phyloP scores from a whole-genome alignment of 2,888 invertebrate species.

The Dryococelus australis region DNA sequence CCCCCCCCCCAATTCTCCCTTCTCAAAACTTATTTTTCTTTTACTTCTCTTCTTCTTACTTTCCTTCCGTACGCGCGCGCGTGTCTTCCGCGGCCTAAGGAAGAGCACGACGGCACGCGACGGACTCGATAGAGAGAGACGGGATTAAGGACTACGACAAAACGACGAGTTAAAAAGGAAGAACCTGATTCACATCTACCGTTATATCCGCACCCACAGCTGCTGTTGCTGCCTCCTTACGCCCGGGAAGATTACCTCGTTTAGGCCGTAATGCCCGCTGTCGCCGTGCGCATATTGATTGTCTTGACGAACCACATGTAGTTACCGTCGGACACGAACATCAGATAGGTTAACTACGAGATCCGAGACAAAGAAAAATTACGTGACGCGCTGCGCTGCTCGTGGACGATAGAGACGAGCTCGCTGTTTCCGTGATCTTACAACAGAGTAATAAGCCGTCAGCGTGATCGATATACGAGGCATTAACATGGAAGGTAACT shows the following conservation, averaged over 20 bases:
- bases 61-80: not conserved
- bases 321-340: not conserved
- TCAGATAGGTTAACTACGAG: not conserved
- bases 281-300: constrained; percentile 8
- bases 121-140: not conserved
- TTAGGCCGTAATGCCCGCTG: constrained; percentile 16
- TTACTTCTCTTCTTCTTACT: not conserved
- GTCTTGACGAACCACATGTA: not conserved
- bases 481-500: too few relatives aligned
- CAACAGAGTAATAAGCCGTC: not conserved
- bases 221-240: not conserved
- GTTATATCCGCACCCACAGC: not conserved
- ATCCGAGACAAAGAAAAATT: not conserved
- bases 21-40: not conserved
- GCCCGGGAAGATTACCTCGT: not conserved
- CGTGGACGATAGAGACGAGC: not conserved
- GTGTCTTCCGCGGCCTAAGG: too few relatives aligned
- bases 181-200: constrained; percentile 16
- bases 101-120: not conserved
- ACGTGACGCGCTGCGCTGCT: not conserved
- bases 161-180: not conserved
- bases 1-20: too few relatives aligned
- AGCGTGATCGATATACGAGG: too few relatives aligned
- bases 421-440: not conserved
- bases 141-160: not conserved